These are phyloP conservation scores for Sarcophaga peregrina DNA, from an alignment of 1,140 invertebrate genomes.

Conservation along the genomic window DNA sequence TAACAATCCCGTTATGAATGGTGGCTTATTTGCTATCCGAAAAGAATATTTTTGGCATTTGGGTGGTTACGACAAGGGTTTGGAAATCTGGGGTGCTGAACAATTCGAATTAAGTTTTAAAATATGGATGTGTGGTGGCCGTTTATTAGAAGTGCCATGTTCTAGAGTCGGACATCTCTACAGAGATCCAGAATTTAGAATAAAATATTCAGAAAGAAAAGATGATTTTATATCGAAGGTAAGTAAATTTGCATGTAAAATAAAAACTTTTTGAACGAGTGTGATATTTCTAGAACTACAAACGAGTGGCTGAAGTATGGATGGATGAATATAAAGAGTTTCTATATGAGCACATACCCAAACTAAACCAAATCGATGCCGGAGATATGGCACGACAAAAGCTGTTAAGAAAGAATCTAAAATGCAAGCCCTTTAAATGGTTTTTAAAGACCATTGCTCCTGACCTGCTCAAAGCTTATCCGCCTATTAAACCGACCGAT, in stretches of 20 bases:
- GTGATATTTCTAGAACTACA: constrained; percentile 76
- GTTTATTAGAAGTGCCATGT: constrained; percentile 89
- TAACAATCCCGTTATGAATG: constrained; percentile 92
- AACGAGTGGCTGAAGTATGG: constrained; percentile 94
- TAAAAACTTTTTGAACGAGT: not conserved
- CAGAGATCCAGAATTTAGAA: constrained; percentile 47
- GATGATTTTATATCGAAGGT: constrained; percentile 45
- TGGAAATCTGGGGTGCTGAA: constrained; percentile 92
- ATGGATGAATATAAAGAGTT: constrained; percentile 95
- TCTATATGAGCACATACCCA: constrained; percentile 82
- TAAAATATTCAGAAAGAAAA: constrained; percentile 47
- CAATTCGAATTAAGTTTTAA: constrained; percentile 94
- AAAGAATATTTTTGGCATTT: constrained; percentile 93
- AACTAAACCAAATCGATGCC: constrained; percentile 77
- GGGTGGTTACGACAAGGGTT: constrained; percentile 87
- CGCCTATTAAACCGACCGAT: constrained; percentile 87
- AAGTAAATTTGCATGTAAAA: not conserved
- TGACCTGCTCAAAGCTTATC: constrained; percentile 89
- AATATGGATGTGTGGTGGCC: constrained; percentile 89
- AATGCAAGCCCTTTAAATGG: constrained; percentile 95
- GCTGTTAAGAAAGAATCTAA: constrained; percentile 75
- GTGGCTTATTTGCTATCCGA: constrained; percentile 91
- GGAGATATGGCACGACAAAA: constrained; percentile 79
- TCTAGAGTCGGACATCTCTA: constrained; percentile 95
- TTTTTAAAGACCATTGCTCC: constrained; percentile 93